A percentile compares a stretch with the other conserved stretches of the same genome.
phyloP scores from a whole-genome alignment of 1,140 invertebrate species.

The Helicorthomorpha holstii region DNA sequence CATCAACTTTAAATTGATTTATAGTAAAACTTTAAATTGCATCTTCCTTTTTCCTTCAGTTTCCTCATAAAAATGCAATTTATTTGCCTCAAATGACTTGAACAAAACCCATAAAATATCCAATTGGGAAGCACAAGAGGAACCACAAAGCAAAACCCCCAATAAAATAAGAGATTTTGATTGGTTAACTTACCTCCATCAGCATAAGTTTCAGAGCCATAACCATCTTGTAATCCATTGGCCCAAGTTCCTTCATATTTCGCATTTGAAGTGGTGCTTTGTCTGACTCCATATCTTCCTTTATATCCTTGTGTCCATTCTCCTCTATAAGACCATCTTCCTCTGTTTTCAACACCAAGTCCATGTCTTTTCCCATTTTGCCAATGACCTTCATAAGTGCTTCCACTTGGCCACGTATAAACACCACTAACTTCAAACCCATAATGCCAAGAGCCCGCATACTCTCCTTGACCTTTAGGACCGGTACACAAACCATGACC shows the following conservation, averaged over 20 bases:
- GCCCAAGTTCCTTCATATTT: slow-evolving; percentile 99
- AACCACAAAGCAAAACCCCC: too few relatives aligned
- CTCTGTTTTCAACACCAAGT: slow-evolving; percentile 86
- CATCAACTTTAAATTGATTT: too few relatives aligned
- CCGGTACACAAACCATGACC: slow-evolving; percentile 93
- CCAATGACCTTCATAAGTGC: slow-evolving; percentile 96
- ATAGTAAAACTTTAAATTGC: too few relatives aligned
- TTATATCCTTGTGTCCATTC: slow-evolving; percentile 99
- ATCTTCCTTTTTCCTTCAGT: too few relatives aligned
- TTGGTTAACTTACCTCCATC: slow-evolving; percentile 83
- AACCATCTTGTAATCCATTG: slow-evolving; percentile 94
- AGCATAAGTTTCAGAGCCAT: slow-evolving; percentile 97
- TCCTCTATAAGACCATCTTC: slow-evolving; percentile 91
- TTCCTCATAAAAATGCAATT: too few relatives aligned
- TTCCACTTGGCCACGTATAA: slow-evolving; percentile 98
- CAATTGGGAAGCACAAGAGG: too few relatives aligned
- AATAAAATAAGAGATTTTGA: too few relatives aligned
- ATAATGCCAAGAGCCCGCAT: slow-evolving; percentile 95
- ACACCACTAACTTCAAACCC: slow-evolving; percentile 98
- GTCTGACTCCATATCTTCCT: slow-evolving; percentile 91
- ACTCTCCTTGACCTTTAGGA: slow-evolving; percentile 94
- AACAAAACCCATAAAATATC: too few relatives aligned
- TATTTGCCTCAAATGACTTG: too few relatives aligned
- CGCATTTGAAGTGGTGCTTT: slow-evolving; percentile 83
- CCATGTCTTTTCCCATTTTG: slow-evolving; percentile 98